Conservation (phyloP, 1,140 invertebrate genomes). For the Drosophila erecta region DNA sequence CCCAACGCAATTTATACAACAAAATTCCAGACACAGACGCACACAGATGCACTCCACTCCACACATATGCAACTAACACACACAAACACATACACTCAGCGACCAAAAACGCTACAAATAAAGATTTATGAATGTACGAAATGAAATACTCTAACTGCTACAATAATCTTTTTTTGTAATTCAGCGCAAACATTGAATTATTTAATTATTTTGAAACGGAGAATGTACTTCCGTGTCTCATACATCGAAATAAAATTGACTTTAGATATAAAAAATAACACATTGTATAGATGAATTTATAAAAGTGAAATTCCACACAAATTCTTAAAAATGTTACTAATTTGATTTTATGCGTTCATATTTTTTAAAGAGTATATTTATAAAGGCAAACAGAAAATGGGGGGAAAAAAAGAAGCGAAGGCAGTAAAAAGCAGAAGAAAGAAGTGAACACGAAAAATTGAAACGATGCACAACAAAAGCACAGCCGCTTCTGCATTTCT, state of each 20-base stretch:
- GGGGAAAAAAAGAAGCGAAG: slow-evolving; percentile 1
- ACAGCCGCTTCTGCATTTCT: slow-evolving; percentile 8
- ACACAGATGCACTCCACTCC: slow-evolving; percentile 26
- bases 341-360: too few species aligned
- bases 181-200: too few species aligned
- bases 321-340: too few species aligned
- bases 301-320: too few species aligned
- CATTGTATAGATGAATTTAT: too few species aligned
- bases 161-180: too few species aligned
- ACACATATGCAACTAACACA: slow-evolving; percentile 4
- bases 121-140: slow-evolving; percentile 1
- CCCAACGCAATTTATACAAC: slow-evolving; percentile 83
- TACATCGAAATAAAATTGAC: too few species aligned
- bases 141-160: slow-evolving; percentile 15
- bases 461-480: slow-evolving; percentile 52
- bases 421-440: slow-evolving; percentile 25
- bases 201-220: not conserved
- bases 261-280: too few species aligned
- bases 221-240: not conserved
- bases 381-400: slow-evolving; percentile 21
- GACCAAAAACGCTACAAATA: slow-evolving; percentile 5
- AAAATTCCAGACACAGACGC: slow-evolving; percentile 60
- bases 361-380: slow-evolving; percentile 9
- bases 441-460: slow-evolving; percentile 31
- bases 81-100: slow-evolving; percentile 2